Conservation (phyloP, 2,888 invertebrate genomes). For the Drosophila silvestris region DNA sequence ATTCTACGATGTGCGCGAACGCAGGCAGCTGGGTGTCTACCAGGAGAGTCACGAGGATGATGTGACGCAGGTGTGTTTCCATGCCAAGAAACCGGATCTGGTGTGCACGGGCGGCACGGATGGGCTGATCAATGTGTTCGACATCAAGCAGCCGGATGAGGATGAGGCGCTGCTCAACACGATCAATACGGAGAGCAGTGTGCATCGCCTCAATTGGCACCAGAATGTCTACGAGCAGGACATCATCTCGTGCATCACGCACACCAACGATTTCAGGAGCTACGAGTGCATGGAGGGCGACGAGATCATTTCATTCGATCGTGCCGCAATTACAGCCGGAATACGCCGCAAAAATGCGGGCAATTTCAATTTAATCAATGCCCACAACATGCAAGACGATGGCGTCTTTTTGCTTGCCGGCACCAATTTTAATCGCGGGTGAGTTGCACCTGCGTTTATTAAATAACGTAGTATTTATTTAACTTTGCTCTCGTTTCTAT, state of each 20-base stretch:
- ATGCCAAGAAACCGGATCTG: conserved; percentile 88
- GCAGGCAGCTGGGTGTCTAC: conserved; percentile 90
- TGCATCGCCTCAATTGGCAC: conserved; percentile 88
- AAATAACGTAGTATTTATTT: background rate
- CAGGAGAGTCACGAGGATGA: conserved; percentile 94
- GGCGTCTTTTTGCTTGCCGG: conserved; percentile 88
- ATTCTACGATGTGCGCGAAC: conserved; percentile 92
- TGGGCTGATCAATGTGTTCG: conserved; percentile 94
- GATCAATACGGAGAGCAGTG: conserved; percentile 92
- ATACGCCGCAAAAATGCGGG: conserved; percentile 88
- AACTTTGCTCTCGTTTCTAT: conserved; percentile 10
- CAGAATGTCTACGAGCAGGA: conserved; percentile 84
- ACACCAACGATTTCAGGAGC: conserved; percentile 89
- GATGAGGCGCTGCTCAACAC: conserved; percentile 92
- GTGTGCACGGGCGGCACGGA: conserved; percentile 92
- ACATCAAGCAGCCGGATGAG: conserved; percentile 90
- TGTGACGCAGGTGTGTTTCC: conserved; percentile 91
- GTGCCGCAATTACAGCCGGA: conserved; percentile 87
- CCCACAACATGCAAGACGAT: conserved; percentile 86
- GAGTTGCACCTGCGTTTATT: conserved; percentile 48
- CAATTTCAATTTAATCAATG: conserved; percentile 88
- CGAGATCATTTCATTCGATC: conserved; percentile 86
- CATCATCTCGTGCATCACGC: conserved; percentile 89
- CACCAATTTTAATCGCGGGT: conserved; percentile 88
- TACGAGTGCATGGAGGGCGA: conserved; percentile 89